Conservation (phyloP, 2,888 invertebrate genomes). For the Homarus gammarus region DNA sequence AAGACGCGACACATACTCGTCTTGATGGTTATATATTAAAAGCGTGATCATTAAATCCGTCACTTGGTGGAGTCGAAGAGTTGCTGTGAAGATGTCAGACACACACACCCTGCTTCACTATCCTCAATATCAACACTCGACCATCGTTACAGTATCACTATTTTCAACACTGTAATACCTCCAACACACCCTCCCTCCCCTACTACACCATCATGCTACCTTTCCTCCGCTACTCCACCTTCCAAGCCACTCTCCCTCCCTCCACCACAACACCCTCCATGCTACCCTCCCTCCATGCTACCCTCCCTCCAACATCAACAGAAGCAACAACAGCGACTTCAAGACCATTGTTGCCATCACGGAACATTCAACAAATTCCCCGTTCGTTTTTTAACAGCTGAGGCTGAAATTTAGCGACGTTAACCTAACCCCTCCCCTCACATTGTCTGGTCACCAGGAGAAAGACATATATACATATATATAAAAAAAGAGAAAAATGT, state of each 20-base stretch:
- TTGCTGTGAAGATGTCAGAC: too few relatives aligned
- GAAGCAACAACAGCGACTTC: background rate
- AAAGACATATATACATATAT: background rate
- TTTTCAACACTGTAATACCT: background rate
- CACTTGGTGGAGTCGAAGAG: too few relatives aligned
- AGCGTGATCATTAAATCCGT: too few relatives aligned
- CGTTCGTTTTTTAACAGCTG: conserved; percentile 4
- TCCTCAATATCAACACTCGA: conserved; percentile 31
- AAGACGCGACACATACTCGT: too few relatives aligned
- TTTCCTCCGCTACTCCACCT: too few relatives aligned
- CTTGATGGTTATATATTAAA: too few relatives aligned
- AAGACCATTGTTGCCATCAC: background rate
- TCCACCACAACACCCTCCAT: too few relatives aligned
- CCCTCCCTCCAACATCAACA: background rate
- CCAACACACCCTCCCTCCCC: too few relatives aligned
- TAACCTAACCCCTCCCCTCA: conserved; percentile 14
- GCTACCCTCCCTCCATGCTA: background rate
- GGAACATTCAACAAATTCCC: conserved; percentile 27
- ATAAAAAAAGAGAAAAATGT: background rate
- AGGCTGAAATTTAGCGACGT: conserved; percentile 20
- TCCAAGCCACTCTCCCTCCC: too few relatives aligned
- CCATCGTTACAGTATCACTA: background rate
- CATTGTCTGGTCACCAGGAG: conserved; percentile 11
- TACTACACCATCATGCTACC: background rate
- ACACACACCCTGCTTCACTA: conserved; percentile 35